Evolutionary conservation across 2,888 invertebrate species (phyloP), one percentile per base, ranked within the genome.

Genomic region (Drosophila anomalata): DNA sequence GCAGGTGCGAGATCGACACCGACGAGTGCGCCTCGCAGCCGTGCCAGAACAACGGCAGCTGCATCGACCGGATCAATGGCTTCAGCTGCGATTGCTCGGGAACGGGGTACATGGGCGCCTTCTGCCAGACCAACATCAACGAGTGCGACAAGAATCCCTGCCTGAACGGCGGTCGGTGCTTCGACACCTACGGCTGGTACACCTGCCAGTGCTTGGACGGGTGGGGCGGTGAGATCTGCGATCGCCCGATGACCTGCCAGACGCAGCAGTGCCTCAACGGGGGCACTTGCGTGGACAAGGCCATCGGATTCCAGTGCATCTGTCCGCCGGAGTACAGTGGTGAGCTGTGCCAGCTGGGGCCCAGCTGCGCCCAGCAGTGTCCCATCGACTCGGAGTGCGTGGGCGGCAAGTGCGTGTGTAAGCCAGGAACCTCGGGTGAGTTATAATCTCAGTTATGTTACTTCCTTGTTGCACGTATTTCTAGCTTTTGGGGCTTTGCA

Each of bases 141-240:
- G 97, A 97, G 92, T 97, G 97, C 90, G 92, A 93, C 74, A 93
- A 94, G 72, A 92, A 92, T 75, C 96, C 96, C 14, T 96, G 95
- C 83, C 89, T 93, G 51, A 96, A 96, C 78, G 94, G 94, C 75
- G 97, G 96, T 26, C 93, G 94, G 47, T 97, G 97, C 92, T 96
- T 95, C 91, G 96, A 97, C 91, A 96, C 95, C 59, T 96, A 96
- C 91, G 97, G 97, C 12, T 93, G 95, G 54, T 97, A 94, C 89
- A 93, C 89, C 76, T 97, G 97, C 90, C 95, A 95, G 82, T 97
- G 97, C 91, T 93, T 93, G 58, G 93, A 94, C 11, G 96, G 96
- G n/a, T 97, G 95, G 92, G 95, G 94, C 59, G 97, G 97, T 26
- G 94, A 94, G 68, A 94, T 95, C 73, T 97, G 97, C 90, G 95